Evolutionary conservation across 92 coral and sea anemone species (phyloP), one percentile per base, ranked within the genome.

Genomic region (Actinostola sp.): DNA sequence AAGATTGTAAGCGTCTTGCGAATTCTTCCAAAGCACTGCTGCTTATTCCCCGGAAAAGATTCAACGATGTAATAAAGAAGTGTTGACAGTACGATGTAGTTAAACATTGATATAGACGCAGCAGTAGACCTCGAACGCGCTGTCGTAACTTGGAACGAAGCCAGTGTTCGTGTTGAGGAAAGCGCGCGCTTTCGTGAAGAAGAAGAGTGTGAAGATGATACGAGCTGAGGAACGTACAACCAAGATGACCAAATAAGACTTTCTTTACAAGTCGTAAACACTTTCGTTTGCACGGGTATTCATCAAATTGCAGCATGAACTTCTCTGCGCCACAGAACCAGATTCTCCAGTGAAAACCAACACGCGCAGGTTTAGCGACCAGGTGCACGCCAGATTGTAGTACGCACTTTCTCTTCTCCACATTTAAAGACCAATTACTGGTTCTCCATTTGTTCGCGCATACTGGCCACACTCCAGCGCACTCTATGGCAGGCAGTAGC

Each of bases 241-340:
- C 79, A 16, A 86, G 63, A 57, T 27, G 39, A 19, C 63, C 63
- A 27, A 57, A 71, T 12, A 86, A 68, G 31, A 86, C 49, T 20
- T 73, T 46, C 77, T 82, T 82, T 25, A 81, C 51, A 26, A 76
- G 71, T 42, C 77, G 70, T 8, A 86, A 70, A 49, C 87, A 76
- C 34, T 58, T 66, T 10, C 57, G 55, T 58, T 79, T 71, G 19
- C 66, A 68, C 3, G 79, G 70, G 36, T 57, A 60, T 33, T 74
- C 66, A 27, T 58, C 69, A 25, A 86, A 76, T 44, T 86, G 60
- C 28, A 86, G 69, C 73, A 81, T 56, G 28, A 39, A 44, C 24
- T 69, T 52, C 49, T 86, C 91, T 16, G 91, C 87, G 41, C 75
- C 77, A 63, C 80, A 82, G 58, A 70, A 86, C 76, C 91, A 86